Evolutionary conservation across 2,797 vertebrate species (phyloP), one percentile per base, ranked within the genome.

Genomic region (Sebastiscus tertius): DNA sequence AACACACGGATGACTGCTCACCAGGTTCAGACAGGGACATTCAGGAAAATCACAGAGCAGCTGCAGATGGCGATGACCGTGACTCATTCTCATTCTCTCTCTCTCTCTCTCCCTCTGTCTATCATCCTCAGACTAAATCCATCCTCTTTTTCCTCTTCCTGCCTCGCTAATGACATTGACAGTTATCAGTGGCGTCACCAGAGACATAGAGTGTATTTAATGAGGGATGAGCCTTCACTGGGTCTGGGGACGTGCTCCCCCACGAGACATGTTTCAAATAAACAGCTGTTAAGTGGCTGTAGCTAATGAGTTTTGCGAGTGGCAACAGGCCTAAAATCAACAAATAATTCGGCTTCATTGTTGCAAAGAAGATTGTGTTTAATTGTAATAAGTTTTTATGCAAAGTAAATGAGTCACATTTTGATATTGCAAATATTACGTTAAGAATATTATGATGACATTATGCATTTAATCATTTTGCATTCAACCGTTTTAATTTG

Each of bases 21-120:
- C 61, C 67, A 59, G 71, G 89, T 90, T 88, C 72, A 80, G 55
- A 75, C 11, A 20, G 76, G 72, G 83, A 87, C 76, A 33, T 66
- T 61, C 12, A 76, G 74, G 69, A 72, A 77, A 90, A 86, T 87
- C 63, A 66, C 67, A 67, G 49, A 87, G 74, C 87, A 78, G 82
- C 83, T 90, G 85, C 80, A 82, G 72, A 85, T 79, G 69, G 61
- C 56, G 77, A 83, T 72, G 87, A 72, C 31, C 55, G 29, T 85
- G 78, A 86, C 78, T 87, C 78, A 83, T 70, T 49, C 70, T 24
- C 52, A 24, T 24, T 75, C 46, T 81, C 73, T 33, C 65, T 63
- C 34, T 26, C 33, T 36, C 62, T 72, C 39, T 46, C 14, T 46
- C 42, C 33, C 18, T 49, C 52, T 60, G 49, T 74, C 76, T 79